Evolutionary conservation across 2,888 invertebrate genomes (phyloP), one percentile per base, ranked within the genome.

Genomic region (Erebia palarica): DNA sequence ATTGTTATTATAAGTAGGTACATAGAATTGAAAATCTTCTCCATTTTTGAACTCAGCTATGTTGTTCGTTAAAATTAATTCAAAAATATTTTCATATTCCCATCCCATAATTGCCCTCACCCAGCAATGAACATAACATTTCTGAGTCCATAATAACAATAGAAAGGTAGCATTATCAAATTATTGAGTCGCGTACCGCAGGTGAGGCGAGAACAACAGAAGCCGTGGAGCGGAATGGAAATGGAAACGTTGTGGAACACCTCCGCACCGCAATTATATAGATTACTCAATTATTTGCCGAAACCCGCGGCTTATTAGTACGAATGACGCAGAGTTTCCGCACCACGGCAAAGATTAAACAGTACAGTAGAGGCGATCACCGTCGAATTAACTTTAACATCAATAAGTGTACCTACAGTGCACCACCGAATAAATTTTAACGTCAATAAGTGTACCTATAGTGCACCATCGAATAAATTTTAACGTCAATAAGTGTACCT

Each of bases 271-370:
- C 76, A 78, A 80, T 80, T 80, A 80, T 81, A 79, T 79, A 79
- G 83, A 85, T 86, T 85, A 86, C 86, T 83, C 87, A 85, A 88
- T 89, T 87, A 89, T 85, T 85, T 73, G 84, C 85, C 73, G 74
- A 76, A 71, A 70, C 76, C 75, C 77, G 79, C 76, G 85, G 91
- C 92, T 92, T 91, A 91, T 92, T 92, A 92, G 84, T 81, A 82
- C 82, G 84, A 77, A 92, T 92, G 92, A 92, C 91, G 90, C 76
- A 81, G 81, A 82, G 78, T 83, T 86, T 85, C 79, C 73, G 64
- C 73, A 42, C 16, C 59, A 11, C 14, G 2, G 14, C 78, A 79
- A 72, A 80, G 80, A 80, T 7, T 63, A 75, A 36, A 16, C 36
- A 36, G 16, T 13, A 36, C 61, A 10, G 10, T 44, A 66, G 57